Percentiles rank a stretch among this genome's conserved stretches.
These are phyloP conservation scores for Megalopta genalis DNA, from an alignment of 1,140 invertebrate species.

Conservation along the genomic window DNA sequence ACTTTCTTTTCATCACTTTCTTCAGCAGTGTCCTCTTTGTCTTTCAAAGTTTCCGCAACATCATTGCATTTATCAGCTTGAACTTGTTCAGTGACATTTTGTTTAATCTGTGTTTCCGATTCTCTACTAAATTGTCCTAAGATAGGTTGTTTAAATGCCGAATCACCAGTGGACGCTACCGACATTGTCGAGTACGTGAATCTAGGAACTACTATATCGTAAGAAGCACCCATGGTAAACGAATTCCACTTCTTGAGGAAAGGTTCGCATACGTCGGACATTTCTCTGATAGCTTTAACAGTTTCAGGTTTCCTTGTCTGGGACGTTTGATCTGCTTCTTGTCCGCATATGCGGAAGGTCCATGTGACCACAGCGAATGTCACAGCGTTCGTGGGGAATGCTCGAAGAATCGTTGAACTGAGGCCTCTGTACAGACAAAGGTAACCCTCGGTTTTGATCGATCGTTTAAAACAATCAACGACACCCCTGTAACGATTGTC, in stretches of 20 bases:
- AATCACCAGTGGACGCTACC: neutral
- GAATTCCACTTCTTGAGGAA: conserved; percentile 29
- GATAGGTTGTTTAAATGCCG: neutral
- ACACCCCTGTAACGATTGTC: conserved; percentile 83
- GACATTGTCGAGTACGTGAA: conserved; percentile 7
- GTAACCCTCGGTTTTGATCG: conserved; percentile 85
- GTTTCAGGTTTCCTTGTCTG: neutral
- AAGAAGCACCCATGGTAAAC: conserved; percentile 11
- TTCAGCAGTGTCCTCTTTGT: neutral
- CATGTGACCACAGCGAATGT: conserved; percentile 93
- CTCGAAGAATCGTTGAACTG: conserved; percentile 88
- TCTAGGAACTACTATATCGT: neutral
- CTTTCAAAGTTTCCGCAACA: neutral
- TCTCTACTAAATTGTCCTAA: neutral
- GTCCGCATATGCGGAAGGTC: conserved; percentile 80
- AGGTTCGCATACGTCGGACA: neutral
- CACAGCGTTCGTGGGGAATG: conserved; percentile 95
- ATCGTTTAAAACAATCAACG: conserved; percentile 86
- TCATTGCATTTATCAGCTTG: neutral
- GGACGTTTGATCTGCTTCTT: neutral
- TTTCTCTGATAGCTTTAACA: neutral
- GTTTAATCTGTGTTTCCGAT: neutral
- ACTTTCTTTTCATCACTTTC: neutral
- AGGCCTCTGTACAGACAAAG: conserved; percentile 86
- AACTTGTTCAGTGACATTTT: neutral